Percentiles rank a stretch among this genome's conserved stretches.
phyloP scores from a whole-genome alignment of 1,140 invertebrate genomes.

The Brachionus koreanus region DNA sequence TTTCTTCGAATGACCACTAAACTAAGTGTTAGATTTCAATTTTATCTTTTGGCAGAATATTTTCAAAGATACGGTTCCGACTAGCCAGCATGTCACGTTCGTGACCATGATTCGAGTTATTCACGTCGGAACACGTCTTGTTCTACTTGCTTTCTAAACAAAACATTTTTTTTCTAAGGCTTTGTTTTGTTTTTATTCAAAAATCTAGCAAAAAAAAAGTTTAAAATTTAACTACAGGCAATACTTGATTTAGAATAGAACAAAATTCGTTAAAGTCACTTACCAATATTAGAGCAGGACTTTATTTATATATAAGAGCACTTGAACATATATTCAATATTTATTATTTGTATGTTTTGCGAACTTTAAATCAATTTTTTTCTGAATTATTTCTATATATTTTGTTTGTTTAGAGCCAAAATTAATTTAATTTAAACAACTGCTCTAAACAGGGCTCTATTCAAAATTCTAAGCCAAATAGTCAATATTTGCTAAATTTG shows the following conservation, averaged over 20 bases:
- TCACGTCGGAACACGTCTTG: neutral
- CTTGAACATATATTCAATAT: neutral
- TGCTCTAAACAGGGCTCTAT: neutral
- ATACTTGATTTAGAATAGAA: constrained; percentile 5
- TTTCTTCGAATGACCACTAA: neutral
- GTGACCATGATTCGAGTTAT: neutral
- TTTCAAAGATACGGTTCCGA: neutral
- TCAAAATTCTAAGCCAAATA: neutral
- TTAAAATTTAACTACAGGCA: constrained; percentile 23
- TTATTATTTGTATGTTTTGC: neutral
- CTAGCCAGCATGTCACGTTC: neutral
- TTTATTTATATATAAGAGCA: neutral
- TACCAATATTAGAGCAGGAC: neutral
- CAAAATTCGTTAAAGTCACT: neutral
- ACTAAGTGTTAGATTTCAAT: neutral
- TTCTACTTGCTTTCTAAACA: neutral
- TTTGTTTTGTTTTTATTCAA: neutral
- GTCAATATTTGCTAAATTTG: neutral
- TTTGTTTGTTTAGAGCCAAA: constrained; percentile 25
- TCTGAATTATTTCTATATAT: neutral
- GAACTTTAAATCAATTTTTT: neutral
- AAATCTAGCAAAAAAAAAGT: neutral
- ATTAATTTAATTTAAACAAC: constrained; percentile 34
- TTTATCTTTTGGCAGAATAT: neutral
- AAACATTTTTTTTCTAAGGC: neutral